Evolutionary conservation across 2,888 invertebrate genomes (phyloP), one percentile per base, ranked within the genome.

Genomic region (Hermodice carunculata): DNA sequence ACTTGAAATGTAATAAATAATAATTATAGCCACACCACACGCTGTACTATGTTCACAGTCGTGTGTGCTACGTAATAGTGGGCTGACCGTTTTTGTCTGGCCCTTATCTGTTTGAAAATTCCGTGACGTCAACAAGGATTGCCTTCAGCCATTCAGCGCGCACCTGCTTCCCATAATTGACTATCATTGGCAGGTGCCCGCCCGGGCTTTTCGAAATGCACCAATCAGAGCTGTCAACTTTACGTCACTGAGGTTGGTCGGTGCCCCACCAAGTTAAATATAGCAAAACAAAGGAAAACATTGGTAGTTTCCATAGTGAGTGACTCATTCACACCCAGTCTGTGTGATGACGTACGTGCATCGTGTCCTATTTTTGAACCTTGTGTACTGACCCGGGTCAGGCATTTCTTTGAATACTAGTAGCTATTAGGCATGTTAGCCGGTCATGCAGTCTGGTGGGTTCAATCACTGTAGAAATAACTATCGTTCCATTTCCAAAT

Each of bases 251-350:
- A 28, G 17, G 54, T 3, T 43, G 42, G n/a, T 34, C 37, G 34
- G 37, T 54, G 54, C 40, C 54, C 54, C 28, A 54, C 24, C 24
- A 42, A 29, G 28, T 29, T 54, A 54, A 42, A 26, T 40, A 42
- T 54, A 54, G 19, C 40, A 3, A 40, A 54, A 54, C 54, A 54
- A 37, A 42, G 54, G 19, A 28, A 37, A 40, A 42, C 40, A 42
- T 17, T 40, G 19, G 42, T 40, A 11, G 17, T 3, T 26, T 29
- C 24, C 14, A 5, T 11, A 6, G 14, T 4, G n/a, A n/a, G n/a
- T n/a, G n/a, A n/a, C n/a, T n/a, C n/a, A n/a, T n/a, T n/a, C n/a
- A n/a, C n/a, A n/a, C n/a, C n/a, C n/a, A n/a, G n/a, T n/a, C n/a
- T n/a, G n/a, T n/a, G n/a, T n/a, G n/a, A n/a, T n/a, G n/a, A n/a